phyloP scores from a whole-genome alignment of 2,113 vertebrate species.

The Mesoclemmys tuberculata region DNA sequence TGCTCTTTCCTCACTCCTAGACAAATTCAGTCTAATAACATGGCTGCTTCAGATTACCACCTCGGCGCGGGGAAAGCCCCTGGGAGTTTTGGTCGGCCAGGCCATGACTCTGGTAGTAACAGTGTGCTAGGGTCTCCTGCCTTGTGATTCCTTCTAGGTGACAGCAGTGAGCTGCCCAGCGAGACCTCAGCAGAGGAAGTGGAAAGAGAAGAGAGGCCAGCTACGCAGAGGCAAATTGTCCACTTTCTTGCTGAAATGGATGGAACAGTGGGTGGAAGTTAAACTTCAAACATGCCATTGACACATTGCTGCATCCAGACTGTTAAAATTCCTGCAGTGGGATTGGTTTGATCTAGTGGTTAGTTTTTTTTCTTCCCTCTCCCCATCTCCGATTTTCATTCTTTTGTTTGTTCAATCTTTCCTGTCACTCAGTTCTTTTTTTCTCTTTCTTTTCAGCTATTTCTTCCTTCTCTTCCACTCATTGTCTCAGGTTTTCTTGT shows the following conservation, averaged over 20 bases:
- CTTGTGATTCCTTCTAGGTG: slow-evolving; percentile 55
- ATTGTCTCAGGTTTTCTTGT: background rate
- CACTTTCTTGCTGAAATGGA: background rate
- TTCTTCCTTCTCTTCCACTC: background rate
- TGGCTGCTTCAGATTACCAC: background rate
- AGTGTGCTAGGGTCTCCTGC: background rate
- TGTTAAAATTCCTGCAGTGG: fast-evolving
- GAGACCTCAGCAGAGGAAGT: fast-evolving
- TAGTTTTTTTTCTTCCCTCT: fast-evolving
- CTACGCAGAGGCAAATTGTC: background rate
- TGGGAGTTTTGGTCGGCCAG: background rate
- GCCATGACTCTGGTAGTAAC: background rate
- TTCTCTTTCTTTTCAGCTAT: background rate
- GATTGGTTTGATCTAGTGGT: background rate
- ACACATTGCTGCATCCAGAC: background rate
- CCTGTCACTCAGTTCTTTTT: background rate
- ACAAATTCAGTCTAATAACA: background rate
- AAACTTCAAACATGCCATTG: background rate
- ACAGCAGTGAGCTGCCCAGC: fast-evolving
- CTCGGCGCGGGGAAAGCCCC: background rate
- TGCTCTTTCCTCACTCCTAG: background rate
- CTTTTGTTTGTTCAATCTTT: fast-evolving
- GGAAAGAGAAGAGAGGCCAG: background rate
- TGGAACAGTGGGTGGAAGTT: background rate
- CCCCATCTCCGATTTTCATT: background rate